These are phyloP conservation scores for Metridium senile DNA, from an alignment of 92 coral and sea anemone genomes.

Conservation along the genomic window DNA sequence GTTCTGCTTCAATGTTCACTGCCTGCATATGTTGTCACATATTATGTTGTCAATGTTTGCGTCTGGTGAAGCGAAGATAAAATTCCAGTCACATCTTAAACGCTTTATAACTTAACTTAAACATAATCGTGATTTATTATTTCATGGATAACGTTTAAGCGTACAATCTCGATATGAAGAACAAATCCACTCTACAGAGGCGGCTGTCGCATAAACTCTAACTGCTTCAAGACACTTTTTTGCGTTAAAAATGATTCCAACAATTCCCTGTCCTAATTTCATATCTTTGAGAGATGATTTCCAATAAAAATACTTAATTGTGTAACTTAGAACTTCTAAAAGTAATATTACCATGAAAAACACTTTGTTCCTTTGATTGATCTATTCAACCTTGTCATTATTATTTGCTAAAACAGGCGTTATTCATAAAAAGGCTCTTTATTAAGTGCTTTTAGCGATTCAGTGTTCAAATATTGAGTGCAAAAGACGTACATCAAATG, in stretches of 20 bases:
- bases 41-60: not conserved
- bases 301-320: too few relatives aligned
- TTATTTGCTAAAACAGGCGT: not conserved
- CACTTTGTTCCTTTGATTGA: too few relatives aligned
- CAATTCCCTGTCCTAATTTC: too few relatives aligned
- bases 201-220: too few relatives aligned
- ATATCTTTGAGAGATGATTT: too few relatives aligned
- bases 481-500: not conserved
- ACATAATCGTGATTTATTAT: not conserved
- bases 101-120: not conserved
- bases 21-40: not conserved
- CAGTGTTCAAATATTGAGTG: not conserved
- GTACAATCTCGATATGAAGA: not conserved
- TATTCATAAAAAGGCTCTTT: not conserved
- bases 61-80: not conserved
- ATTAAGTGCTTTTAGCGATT: not conserved
- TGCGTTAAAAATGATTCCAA: too few relatives aligned
- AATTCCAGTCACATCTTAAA: not conserved
- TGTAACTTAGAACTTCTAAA: too few relatives aligned
- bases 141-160: not conserved
- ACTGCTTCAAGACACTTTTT: too few relatives aligned
- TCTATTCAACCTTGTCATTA: not conserved
- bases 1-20: not conserved
- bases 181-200: too few relatives aligned
- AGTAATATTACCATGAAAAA: too few relatives aligned